Conservation (phyloP, 2,888 invertebrate genomes). For the Stenoptilia bipunctidactyla region DNA sequence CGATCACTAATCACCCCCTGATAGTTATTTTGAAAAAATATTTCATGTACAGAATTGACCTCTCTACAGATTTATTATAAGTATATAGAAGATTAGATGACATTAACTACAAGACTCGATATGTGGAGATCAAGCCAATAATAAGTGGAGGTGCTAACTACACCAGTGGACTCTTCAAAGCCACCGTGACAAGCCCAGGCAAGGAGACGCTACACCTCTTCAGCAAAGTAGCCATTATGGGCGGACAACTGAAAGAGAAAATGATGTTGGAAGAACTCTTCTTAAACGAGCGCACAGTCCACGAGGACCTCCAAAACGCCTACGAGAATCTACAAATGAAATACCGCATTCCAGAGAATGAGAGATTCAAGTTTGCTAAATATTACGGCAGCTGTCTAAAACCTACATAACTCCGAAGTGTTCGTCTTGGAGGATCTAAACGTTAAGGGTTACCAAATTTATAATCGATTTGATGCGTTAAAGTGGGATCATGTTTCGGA, state of each 20-base stretch:
- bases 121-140: neutral
- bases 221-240: neutral
- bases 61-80: too few species aligned
- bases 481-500: neutral
- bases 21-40: too few species aligned
- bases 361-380: neutral
- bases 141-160: neutral
- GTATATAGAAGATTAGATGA: too few species aligned
- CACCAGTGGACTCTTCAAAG: neutral
- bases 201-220: neutral
- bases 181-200: neutral
- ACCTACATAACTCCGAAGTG: neutral
- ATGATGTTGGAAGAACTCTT: neutral
- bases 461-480: neutral
- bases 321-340: neutral
- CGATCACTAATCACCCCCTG: too few species aligned
- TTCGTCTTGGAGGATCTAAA: neutral
- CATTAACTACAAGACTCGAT: slow-evolving; percentile 4
- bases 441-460: neutral
- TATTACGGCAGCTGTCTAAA: neutral
- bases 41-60: too few species aligned
- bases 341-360: neutral
- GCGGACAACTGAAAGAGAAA: neutral
- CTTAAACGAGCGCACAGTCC: neutral
- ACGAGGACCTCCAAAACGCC: neutral